Percentiles rank a stretch among this genome's conserved stretches.
Evolutionary conservation across 1,140 invertebrate species (phyloP).

Genomic region (Macrosteles quadrilineatus): DNA sequence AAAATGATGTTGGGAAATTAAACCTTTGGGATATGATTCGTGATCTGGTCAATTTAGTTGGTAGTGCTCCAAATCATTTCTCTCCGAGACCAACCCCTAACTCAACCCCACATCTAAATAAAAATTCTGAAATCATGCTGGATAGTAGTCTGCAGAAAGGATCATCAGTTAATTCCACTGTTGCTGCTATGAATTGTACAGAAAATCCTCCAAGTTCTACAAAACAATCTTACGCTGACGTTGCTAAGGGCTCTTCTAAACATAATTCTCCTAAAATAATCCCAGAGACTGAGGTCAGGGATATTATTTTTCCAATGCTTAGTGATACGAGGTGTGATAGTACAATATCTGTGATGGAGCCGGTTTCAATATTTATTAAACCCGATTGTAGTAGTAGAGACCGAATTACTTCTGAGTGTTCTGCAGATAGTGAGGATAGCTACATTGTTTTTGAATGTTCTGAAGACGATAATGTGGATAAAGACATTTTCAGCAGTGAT

Average conservation of each 20-base stretch:
- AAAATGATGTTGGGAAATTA: neutral
- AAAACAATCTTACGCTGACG: constrained; percentile 24
- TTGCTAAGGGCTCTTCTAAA: neutral
- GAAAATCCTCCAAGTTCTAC: neutral
- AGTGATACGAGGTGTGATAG: neutral
- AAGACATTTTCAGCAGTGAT: constrained; percentile 30
- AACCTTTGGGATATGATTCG: constrained; percentile 22
- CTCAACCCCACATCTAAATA: no score
- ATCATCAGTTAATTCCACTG: no score
- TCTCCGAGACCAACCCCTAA: neutral
- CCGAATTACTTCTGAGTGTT: constrained; percentile 46
- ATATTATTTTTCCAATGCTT: no score
- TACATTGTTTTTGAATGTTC: constrained; percentile 49
- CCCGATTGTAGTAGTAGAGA: neutral
- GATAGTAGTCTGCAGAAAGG: no score
- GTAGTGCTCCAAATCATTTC: neutral
- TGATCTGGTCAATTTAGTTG: constrained; percentile 23
- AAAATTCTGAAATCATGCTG: no score
- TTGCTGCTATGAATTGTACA: no score
- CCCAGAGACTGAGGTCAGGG: no score
- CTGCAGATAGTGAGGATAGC: constrained; percentile 52
- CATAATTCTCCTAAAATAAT: neutral
- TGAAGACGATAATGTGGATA: constrained; percentile 37
- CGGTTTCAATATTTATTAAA: neutral
- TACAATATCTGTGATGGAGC: neutral